Evolutionary conservation across 2,113 vertebrate species (phyloP).

Genomic region (Entelurus aequoreus): DNA sequence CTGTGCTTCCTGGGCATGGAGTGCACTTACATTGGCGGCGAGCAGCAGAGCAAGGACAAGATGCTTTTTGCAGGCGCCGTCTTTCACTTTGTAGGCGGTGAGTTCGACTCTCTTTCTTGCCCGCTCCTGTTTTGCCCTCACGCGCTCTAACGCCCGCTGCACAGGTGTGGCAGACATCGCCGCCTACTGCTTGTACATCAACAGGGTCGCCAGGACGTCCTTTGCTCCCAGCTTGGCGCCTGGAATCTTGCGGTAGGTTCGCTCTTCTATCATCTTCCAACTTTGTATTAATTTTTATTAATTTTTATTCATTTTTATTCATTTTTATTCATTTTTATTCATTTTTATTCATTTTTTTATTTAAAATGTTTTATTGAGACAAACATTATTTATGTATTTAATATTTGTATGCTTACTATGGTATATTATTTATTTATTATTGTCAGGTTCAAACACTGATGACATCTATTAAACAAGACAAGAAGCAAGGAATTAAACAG

Average conservation of each 20-base stretch:
- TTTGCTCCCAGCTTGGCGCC: constrained; percentile 30
- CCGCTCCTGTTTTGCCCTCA: constrained; percentile 36
- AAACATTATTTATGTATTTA: too few relatives aligned
- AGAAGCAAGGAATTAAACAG: too few relatives aligned
- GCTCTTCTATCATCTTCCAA: background rate
- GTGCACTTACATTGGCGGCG: constrained; percentile 72
- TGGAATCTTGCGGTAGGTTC: constrained; percentile 67
- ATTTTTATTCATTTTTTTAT: background rate
- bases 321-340: background rate
- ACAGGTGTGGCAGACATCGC: constrained; percentile 59
- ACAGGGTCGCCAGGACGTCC: constrained; percentile 52
- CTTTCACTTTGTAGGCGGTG: constrained; percentile 67
- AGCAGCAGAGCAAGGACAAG: constrained; percentile 59
- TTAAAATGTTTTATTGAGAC: too few relatives aligned
- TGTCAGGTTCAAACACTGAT: too few relatives aligned
- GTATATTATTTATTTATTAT: too few relatives aligned
- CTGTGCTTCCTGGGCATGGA: constrained; percentile 74
- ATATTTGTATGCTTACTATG: too few relatives aligned
- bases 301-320: background rate
- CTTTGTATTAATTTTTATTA: background rate
- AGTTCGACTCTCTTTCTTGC: constrained; percentile 9
- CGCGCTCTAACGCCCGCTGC: constrained; percentile 3
- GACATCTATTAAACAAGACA: too few relatives aligned
- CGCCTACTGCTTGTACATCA: constrained; percentile 72
- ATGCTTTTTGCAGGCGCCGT: constrained; percentile 53